Percentiles rank a stretch among this genome's conserved stretches.
Evolutionary conservation across 30 jellyfish, hydroid and myxozoan species (phyloP).

Genomic region (Catostylus mosaicus): DNA sequence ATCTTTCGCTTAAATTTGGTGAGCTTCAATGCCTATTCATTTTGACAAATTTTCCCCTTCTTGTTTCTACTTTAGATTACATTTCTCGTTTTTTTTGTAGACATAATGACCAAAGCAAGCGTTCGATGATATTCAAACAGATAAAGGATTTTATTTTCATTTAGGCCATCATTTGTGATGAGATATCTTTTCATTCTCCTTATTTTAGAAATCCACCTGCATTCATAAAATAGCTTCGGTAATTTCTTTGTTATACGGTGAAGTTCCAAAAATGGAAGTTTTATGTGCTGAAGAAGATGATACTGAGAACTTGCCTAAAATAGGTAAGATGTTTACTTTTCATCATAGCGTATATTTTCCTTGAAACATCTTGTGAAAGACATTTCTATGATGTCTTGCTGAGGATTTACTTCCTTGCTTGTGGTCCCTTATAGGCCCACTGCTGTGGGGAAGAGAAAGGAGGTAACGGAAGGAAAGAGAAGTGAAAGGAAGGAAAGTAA

Average conservation of each 20-base stretch:
- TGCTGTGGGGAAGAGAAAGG: too few species aligned
- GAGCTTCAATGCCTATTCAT: background rate
- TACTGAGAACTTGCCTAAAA: constrained; percentile 37
- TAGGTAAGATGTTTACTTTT: constrained; percentile 5
- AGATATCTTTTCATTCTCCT: background rate
- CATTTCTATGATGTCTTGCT: too few species aligned
- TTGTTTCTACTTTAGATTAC: background rate
- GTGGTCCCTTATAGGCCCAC: too few species aligned
- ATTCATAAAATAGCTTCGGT: constrained; percentile 26
- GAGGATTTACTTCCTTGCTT: too few species aligned
- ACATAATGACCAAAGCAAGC: background rate
- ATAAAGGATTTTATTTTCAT: background rate
- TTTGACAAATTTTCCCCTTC: background rate
- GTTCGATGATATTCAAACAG: background rate
- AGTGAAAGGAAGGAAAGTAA: too few species aligned
- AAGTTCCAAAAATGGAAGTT: constrained; percentile 50
- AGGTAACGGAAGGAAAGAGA: too few species aligned
- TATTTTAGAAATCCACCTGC: constrained; percentile 16
- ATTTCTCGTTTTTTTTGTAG: background rate
- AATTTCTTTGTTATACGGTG: constrained; percentile 47
- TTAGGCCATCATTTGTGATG: background rate
- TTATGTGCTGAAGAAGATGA: constrained; percentile 26
- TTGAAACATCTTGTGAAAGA: too few species aligned
- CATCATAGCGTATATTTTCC: too few species aligned
- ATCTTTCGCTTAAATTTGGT: constrained; percentile 39